Percentiles rank a stretch among this genome's conserved stretches.
phyloP scores from a whole-genome alignment of 2,888 invertebrate species.

The Entomobrya proxima region DNA sequence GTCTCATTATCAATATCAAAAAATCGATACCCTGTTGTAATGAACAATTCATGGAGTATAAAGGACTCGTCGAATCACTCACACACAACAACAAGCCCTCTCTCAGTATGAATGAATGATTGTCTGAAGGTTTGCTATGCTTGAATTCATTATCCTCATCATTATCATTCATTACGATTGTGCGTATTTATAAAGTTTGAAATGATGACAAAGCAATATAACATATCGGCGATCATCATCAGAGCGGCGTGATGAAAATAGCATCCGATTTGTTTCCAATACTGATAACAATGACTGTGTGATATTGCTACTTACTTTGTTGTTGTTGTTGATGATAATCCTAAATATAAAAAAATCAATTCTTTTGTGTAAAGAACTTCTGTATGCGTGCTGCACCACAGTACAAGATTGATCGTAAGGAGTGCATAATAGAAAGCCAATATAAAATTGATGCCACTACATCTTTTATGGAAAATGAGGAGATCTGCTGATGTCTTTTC shows the following conservation, averaged over 20 bases:
- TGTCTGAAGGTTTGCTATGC: slow-evolving; percentile 3
- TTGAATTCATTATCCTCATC: slow-evolving; percentile 11
- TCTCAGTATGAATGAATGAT: not conserved
- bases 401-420: not conserved
- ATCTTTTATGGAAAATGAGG: not conserved
- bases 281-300: slow-evolving; percentile 46
- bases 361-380: slow-evolving; percentile 21
- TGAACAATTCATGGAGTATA: slow-evolving; percentile 50
- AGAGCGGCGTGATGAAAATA: slow-evolving; percentile 56
- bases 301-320: slow-evolving; percentile 19
- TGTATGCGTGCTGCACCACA: not conserved
- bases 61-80: not conserved
- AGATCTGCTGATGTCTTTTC: not conserved
- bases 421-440: not conserved
- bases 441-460: not conserved
- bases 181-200: slow-evolving; percentile 20
- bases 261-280: slow-evolving; percentile 63
- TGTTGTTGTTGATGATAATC: slow-evolving; percentile 46
- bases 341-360: slow-evolving; percentile 52
- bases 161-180: slow-evolving; percentile 2
- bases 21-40: slow-evolving; percentile 8
- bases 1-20: slow-evolving; percentile 17
- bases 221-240: slow-evolving; percentile 1
- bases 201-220: slow-evolving; percentile 50
- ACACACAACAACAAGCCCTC: not conserved